Conservation (phyloP, 2,113 vertebrate genomes). For the Phrynosoma platyrhinos region DNA sequence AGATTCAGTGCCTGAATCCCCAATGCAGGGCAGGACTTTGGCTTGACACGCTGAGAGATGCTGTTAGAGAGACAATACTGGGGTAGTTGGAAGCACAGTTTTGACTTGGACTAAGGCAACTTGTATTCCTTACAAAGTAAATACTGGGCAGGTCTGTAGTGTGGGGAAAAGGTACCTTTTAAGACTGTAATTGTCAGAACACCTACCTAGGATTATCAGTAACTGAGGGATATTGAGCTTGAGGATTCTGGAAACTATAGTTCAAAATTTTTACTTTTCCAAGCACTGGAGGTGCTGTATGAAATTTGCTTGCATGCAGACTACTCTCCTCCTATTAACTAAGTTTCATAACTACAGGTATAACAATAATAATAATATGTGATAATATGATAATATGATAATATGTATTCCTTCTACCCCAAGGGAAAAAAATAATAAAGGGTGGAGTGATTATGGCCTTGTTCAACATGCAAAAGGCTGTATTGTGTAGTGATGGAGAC, state of each 20-base stretch:
- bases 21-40: too few species aligned
- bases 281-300: not conserved
- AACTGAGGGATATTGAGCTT: too few species aligned
- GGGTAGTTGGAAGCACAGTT: not conserved
- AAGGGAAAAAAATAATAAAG: not conserved
- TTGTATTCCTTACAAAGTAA: not conserved
- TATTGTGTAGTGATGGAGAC: not conserved
- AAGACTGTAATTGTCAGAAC: too few species aligned
- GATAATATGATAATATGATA: not conserved
- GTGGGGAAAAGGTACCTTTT: too few species aligned
- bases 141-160: too few species aligned
- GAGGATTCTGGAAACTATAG: too few species aligned
- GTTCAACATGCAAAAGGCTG: not conserved
- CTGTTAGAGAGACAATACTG: not conserved
- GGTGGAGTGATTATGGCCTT: not conserved
- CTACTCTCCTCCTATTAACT: not conserved
- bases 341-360: not conserved
- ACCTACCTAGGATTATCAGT: too few species aligned
- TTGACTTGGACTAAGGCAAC: not conserved
- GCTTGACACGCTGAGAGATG: not conserved
- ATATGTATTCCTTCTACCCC: not conserved
- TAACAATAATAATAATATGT: not conserved
- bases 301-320: not conserved
- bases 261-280: too few species aligned
- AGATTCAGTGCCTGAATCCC: too few species aligned